These are phyloP conservation scores for Myripristis jacobus DNA, from an alignment of 2,797 vertebrate genomes.

Conservation along the genomic window DNA sequence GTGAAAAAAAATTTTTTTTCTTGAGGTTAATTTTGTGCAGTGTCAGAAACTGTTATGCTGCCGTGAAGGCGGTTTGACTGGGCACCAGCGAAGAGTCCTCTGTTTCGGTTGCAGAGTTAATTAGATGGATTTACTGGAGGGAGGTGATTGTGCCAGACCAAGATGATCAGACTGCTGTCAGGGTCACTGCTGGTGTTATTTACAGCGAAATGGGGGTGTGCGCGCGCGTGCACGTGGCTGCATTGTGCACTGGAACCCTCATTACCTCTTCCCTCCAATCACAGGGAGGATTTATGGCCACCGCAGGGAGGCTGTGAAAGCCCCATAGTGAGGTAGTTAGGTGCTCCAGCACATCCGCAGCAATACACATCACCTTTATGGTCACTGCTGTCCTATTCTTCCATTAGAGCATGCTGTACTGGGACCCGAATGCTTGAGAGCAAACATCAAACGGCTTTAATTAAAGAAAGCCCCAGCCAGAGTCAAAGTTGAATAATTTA, in stretches of 20 bases:
- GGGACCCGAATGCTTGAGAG: conserved; percentile 19
- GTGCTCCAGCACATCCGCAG: conserved; percentile 49
- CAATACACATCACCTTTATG: conserved; percentile 67
- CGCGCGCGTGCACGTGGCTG: conserved; percentile 15
- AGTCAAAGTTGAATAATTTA: conserved; percentile 38
- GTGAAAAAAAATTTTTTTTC: too few species aligned
- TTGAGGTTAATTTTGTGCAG: conserved; percentile 53
- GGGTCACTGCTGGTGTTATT: conserved; percentile 72
- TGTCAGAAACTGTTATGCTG: conserved; percentile 62
- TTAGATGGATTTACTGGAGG: conserved; percentile 74
- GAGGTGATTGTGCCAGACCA: conserved; percentile 67
- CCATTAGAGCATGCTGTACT: conserved; percentile 17
- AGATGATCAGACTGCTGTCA: conserved; percentile 69
- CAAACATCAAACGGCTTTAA: conserved; percentile 57
- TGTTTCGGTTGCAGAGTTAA: conserved; percentile 68
- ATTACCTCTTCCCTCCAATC: conserved; percentile 75
- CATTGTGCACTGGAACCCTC: conserved; percentile 48
- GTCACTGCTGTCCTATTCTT: conserved; percentile 50
- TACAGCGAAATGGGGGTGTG: conserved; percentile 45
- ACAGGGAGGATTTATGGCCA: conserved; percentile 69
- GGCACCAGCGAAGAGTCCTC: neutral
- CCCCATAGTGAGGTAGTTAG: conserved; percentile 63
- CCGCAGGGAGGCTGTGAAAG: conserved; percentile 60
- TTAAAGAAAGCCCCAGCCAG: conserved; percentile 50
- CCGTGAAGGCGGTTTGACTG: conserved; percentile 40